Base-by-base conservation (phyloP, 1,140 invertebrate species). In the Saxidomus purpurata region DNA sequence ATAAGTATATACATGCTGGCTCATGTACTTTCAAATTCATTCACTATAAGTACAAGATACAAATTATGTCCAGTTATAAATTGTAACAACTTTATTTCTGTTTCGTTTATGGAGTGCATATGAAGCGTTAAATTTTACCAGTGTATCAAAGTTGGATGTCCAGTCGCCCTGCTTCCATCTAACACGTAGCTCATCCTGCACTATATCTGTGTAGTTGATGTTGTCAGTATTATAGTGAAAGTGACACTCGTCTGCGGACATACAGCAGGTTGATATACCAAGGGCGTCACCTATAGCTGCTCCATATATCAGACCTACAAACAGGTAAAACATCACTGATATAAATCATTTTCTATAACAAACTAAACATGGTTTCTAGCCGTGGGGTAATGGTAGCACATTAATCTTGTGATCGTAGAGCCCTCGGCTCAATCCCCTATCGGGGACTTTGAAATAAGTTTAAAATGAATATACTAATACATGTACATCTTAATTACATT, bases 281-380 rank as follows among this genome's bases (percentile, higher is more conserved):
- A 96, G 90, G 25, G 95, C 95, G 93, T 96, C 96, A 40, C 96
- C 96, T 80, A 96, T 93, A 17, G 95, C 95, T 80, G 95, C 95
- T n/a, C 96, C 96, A 93, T 94, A 96, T 22, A 96, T 89, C 76
- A 96, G 55, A 81, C 96, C 96, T 96, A 81, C 77, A 92, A 17
- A 55, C 22, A 61, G 19, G n/a, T 52, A 52, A 52, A 52, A 52
- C 49, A 11, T 52, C 49, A 11, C 22, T 52, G 9, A 52, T 52
- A 11, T 52, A 52, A 9, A 52, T 52, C 9, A 52, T 11, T 11
- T 11, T n/a, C n/a, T n/a, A n/a, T n/a, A n/a, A n/a, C n/a, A n/a
- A n/a, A n/a, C n/a, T 9, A 47, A 47, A 47, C 43, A 47, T 9
- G 17, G 17, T 8, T 17, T 47, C 8, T 47, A 8, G 8, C 43